Percentiles rank a stretch among this genome's conserved stretches.
These are phyloP conservation scores for Drosophila histrio DNA, from an alignment of 2,888 invertebrate genomes.

Conservation along the genomic window DNA sequence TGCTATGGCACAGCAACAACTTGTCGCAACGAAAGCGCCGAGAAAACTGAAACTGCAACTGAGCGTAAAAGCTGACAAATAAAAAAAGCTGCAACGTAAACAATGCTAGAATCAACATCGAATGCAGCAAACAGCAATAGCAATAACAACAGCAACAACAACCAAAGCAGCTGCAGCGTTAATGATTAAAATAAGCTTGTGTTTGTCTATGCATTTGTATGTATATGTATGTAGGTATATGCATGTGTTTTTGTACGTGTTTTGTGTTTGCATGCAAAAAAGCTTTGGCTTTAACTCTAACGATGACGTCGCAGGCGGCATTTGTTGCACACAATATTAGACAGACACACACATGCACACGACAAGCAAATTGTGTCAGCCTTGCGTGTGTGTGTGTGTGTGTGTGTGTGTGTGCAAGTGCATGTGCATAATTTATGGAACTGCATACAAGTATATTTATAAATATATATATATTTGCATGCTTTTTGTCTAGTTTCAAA, in stretches of 20 bases:
- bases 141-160: slow-evolving; percentile 12
- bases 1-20: slow-evolving; percentile 64
- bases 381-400: not conserved
- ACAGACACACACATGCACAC: slow-evolving; percentile 11
- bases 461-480: not conserved
- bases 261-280: slow-evolving; percentile 38
- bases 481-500: not conserved
- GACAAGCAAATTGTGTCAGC: slow-evolving; percentile 16
- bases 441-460: not conserved
- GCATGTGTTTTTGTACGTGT: not conserved
- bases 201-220: slow-evolving; percentile 17
- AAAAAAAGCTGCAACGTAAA: slow-evolving; percentile 74
- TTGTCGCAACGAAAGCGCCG: slow-evolving; percentile 82
- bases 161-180: slow-evolving; percentile 53
- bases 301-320: slow-evolving; percentile 68
- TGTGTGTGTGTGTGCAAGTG: slow-evolving; percentile 1
- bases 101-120: slow-evolving; percentile 60
- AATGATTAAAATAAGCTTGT: slow-evolving; percentile 62
- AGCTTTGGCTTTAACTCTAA: slow-evolving; percentile 39
- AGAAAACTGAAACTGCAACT: slow-evolving; percentile 81
- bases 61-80: slow-evolving; percentile 74
- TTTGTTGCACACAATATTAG: slow-evolving; percentile 66
- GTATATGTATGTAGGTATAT: slow-evolving; percentile 5
- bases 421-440: slow-evolving; percentile 4
- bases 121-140: slow-evolving; percentile 38